phyloP scores from a whole-genome alignment of 2,113 vertebrate species.

The Phasianus colchicus region DNA sequence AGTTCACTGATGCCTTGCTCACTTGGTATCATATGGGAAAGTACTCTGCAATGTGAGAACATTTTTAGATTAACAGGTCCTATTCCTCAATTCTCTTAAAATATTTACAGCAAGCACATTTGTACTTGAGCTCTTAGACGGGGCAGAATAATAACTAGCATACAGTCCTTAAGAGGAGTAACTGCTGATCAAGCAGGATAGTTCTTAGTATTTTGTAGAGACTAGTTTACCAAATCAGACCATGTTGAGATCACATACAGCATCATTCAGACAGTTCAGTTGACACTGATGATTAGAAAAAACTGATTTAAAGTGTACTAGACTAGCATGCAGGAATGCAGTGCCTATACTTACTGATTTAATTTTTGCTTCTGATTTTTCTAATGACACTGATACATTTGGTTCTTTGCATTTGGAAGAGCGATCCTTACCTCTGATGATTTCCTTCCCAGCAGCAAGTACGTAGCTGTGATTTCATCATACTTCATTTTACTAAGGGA shows the following conservation, averaged over 20 bases:
- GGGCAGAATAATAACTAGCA: background rate
- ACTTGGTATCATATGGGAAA: background rate
- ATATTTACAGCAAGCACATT: background rate
- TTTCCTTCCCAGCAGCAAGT: conserved; percentile 95
- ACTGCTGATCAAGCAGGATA: background rate
- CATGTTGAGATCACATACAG: background rate
- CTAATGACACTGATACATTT: background rate
- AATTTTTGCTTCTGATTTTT: background rate
- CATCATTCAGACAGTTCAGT: background rate
- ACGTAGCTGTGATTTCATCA: conserved; percentile 97
- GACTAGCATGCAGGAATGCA: background rate
- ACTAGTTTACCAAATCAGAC: background rate
- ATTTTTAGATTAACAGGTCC: background rate
- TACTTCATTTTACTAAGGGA: conserved; percentile 99
- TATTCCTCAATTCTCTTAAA: background rate
- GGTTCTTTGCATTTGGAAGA: background rate
- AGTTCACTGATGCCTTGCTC: background rate
- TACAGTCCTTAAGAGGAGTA: background rate
- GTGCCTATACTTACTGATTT: background rate
- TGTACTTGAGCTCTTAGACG: background rate
- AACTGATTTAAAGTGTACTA: background rate
- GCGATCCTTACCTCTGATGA: conserved; percentile 89
- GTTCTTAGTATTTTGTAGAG: background rate
- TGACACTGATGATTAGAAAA: background rate
- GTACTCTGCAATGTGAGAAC: background rate